A percentile compares a stretch with the other conserved stretches of the same genome.
Evolutionary conservation across 2,797 vertebrate species (phyloP).

Genomic region (Orestias chungarensis): DNA sequence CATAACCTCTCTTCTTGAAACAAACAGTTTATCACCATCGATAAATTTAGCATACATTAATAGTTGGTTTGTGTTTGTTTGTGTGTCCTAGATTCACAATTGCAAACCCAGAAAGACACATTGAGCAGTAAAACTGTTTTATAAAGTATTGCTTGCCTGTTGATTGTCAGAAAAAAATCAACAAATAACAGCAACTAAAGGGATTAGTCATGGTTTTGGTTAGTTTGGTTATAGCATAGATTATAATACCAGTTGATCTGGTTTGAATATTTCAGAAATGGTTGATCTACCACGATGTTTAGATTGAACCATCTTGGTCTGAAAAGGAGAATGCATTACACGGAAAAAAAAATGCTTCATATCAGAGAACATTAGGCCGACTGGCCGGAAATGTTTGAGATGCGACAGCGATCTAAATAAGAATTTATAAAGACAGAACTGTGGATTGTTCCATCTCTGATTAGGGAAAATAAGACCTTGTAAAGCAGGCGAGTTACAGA

Average conservation of each 20-base stretch:
- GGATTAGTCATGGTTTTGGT: neutral
- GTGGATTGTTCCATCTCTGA: too few relatives aligned
- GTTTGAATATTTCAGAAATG: neutral
- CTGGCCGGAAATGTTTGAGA: too few relatives aligned
- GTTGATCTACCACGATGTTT: neutral
- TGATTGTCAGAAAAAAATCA: neutral
- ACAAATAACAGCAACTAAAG: neutral
- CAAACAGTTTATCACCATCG: constrained; percentile 12
- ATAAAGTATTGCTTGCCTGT: neutral
- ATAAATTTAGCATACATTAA: neutral
- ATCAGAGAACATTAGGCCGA: too few relatives aligned
- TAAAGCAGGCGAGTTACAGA: neutral
- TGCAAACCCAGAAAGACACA: neutral
- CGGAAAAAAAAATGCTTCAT: too few relatives aligned
- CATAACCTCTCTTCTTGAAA: constrained; percentile 29
- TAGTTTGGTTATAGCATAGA: neutral
- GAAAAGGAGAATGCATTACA: too few relatives aligned
- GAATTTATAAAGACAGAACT: too few relatives aligned
- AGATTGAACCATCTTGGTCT: too few relatives aligned
- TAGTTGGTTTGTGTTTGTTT: constrained; percentile 2
- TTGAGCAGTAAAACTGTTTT: neutral
- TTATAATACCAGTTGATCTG: neutral
- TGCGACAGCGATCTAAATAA: too few relatives aligned
- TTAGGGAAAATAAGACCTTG: neutral
- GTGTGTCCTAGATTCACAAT: neutral